A percentile compares a stretch with the other conserved stretches of the same genome.
Conservation (phyloP, 2,113 vertebrate species). For the Eonycteris spelaea region DNA sequence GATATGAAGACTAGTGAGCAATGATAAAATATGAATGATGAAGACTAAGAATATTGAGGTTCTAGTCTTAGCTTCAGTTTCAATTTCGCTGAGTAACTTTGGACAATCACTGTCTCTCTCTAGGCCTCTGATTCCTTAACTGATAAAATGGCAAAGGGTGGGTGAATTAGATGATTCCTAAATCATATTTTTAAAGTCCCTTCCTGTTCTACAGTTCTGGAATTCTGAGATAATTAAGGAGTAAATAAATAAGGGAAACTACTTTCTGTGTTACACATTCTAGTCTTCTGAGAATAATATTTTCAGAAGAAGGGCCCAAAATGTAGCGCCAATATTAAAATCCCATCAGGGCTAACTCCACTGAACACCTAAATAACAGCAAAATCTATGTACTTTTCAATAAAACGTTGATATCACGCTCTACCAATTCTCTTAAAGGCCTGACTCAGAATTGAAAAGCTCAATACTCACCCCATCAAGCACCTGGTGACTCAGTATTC, state of each 20-base stretch:
- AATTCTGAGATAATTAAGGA: constrained; percentile 26
- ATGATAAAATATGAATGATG: neutral
- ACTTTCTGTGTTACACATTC: neutral
- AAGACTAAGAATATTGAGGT: neutral
- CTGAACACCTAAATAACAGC: neutral
- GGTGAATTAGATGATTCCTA: neutral
- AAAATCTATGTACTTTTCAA: neutral
- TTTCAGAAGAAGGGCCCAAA: constrained; percentile 10
- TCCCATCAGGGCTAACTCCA: neutral
- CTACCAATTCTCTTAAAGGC: neutral
- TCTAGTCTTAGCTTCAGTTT: neutral
- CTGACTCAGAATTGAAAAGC: neutral
- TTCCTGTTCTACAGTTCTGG: neutral
- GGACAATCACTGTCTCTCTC: neutral
- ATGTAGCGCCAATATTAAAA: constrained; percentile 18
- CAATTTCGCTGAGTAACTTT: neutral
- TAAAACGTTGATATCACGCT: neutral
- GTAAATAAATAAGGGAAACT: neutral
- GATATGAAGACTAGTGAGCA: neutral
- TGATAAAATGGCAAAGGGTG: neutral
- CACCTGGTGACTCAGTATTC: constrained; percentile 4
- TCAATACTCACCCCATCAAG: neutral
- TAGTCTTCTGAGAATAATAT: constrained; percentile 41
- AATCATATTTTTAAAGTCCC: neutral
- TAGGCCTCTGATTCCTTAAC: neutral